Evolutionary conservation across 2,888 invertebrate species (phyloP), one percentile per base, ranked within the genome.

Genomic region (Andrena chrysosceles): DNA sequence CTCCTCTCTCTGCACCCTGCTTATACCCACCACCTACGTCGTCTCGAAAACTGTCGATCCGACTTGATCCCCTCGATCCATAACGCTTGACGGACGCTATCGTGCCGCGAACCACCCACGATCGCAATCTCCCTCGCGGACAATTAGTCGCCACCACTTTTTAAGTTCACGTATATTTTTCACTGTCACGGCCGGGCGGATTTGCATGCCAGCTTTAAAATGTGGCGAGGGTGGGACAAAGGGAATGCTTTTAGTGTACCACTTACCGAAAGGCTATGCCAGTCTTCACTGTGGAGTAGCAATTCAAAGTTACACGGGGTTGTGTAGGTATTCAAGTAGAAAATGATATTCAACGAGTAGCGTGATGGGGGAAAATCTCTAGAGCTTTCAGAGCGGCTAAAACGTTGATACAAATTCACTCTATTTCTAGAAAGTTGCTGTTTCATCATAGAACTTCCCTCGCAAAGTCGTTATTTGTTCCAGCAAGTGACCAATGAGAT

Each of bases 1-100:
- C 66, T 59, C 20, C 35, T 48, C 60, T 56, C 48, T 29, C 42
- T 60, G 59, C 52, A 52, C 42, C 26, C 54, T 49, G 35, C 10
- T 3, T n/a, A 29, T 42, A 35, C 31, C 56, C 63, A 13, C 7
- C 69, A 31, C 56, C 72, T 62, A 68, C 13, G 20, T 2, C 2
- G 35, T 59, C 49, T 59, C 42, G 35, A 64, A 59, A 78, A 63
- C n/a, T 16, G 68, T 66, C 69, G 60, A 79, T 79, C 35, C 60
- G 1, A 10, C 63, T 59, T 77, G 78, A 81, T 81, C 68, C 81
- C 42, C 35, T 59, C 49, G 59, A 81, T 81, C 72, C 56, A 73
- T 79, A 60, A 70, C 56, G 16, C 2, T 35, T 60, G 59, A 56
- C 31, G 33, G 48, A 52, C 60, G 33, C 52, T 59, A 42, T 66